Percentiles rank a stretch among this genome's conserved stretches.
Conservation (phyloP, 2,888 invertebrate genomes). For the Epinotia demarniana region DNA sequence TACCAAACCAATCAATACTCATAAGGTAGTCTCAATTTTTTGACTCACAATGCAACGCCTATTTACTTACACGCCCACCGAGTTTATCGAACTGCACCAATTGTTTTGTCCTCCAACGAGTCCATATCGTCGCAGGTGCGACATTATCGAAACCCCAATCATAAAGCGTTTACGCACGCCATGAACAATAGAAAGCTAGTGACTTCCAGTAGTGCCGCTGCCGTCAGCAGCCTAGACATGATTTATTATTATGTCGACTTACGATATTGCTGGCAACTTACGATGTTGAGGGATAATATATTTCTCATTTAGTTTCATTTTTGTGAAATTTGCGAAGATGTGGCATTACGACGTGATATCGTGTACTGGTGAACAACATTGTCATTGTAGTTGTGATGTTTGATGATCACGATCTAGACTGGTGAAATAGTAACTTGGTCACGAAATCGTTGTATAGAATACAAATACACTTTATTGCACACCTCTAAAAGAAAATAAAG, state of each 20-base stretch:
- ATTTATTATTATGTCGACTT: constrained; percentile 42
- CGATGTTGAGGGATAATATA: constrained; percentile 38
- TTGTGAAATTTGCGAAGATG: constrained; percentile 28
- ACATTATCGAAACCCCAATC: constrained; percentile 3
- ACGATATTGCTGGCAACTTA: constrained; percentile 44
- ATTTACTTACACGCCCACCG: background rate
- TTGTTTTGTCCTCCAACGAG: background rate
- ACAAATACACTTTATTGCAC: no score
- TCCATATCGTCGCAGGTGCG: constrained; percentile 3
- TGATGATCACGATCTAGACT: background rate
- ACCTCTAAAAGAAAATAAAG: no score
- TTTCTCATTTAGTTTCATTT: constrained; percentile 42
- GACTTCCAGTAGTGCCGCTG: constrained; percentile 35
- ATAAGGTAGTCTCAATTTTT: background rate
- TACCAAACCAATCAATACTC: no score
- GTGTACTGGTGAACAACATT: constrained; percentile 8
- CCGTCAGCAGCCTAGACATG: constrained; percentile 35
- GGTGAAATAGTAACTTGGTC: no score
- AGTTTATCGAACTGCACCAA: constrained; percentile 1
- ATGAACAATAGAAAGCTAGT: background rate
- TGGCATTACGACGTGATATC: constrained; percentile 23
- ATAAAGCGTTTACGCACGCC: constrained; percentile 20
- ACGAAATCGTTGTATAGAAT: no score
- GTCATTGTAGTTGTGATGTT: constrained; percentile 5
- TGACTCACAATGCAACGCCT: background rate